These are phyloP conservation scores for Alosa sapidissima DNA, from an alignment of 2,797 vertebrate species.

Conservation along the genomic window DNA sequence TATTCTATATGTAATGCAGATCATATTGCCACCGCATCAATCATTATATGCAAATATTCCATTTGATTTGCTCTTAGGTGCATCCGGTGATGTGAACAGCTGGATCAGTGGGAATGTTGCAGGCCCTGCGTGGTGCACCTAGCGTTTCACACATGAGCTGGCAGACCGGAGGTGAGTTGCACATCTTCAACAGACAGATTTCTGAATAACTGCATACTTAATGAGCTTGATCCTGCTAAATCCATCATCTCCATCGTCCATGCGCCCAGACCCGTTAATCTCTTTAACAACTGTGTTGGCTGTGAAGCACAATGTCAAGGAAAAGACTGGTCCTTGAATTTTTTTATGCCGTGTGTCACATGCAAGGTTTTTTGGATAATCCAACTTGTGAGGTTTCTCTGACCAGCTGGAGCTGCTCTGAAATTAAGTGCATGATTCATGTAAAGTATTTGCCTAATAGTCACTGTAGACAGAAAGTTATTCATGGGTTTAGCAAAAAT, in stretches of 20 bases:
- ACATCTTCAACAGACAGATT: constrained; percentile 53
- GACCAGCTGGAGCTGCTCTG: constrained; percentile 31
- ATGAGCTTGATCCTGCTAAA: constrained; percentile 59
- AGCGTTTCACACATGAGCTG: constrained; percentile 48
- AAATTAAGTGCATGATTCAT: constrained; percentile 10
- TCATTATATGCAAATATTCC: constrained; percentile 40
- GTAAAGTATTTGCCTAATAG: constrained; percentile 2
- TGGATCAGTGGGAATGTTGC: constrained; percentile 44
- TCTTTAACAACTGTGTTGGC: constrained; percentile 49
- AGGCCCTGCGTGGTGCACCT: constrained; percentile 36
- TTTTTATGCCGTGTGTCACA: constrained; percentile 19
- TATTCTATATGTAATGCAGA: constrained; percentile 16
- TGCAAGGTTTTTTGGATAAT: constrained; percentile 41
- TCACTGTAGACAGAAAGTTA: not conserved
- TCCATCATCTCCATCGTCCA: constrained; percentile 50
- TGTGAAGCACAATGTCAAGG: constrained; percentile 47
- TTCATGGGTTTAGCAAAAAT: not conserved
- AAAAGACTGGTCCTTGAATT: constrained; percentile 25
- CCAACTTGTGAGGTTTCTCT: constrained; percentile 42
- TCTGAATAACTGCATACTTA: constrained; percentile 54
- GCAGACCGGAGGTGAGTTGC: constrained; percentile 41
- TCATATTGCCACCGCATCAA: constrained; percentile 16
- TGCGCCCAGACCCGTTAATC: constrained; percentile 52
- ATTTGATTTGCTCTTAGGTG: constrained; percentile 35
- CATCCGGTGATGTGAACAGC: constrained; percentile 41